These are phyloP conservation scores for Drosophila willistoni DNA, from an alignment of 1,140 invertebrate genomes.

Conservation along the genomic window DNA sequence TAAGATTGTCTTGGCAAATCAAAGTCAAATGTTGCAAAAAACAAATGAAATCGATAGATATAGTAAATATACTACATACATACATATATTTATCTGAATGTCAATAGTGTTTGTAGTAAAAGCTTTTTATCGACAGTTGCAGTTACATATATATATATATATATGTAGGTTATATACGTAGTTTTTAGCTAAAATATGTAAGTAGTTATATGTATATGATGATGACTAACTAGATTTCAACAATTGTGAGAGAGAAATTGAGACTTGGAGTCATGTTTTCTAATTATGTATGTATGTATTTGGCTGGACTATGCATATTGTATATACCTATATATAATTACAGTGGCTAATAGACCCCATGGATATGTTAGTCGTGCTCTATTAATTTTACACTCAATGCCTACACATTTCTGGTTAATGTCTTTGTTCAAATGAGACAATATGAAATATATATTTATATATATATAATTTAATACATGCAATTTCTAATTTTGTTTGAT, in stretches of 20 bases:
- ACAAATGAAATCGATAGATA: conserved; percentile 9
- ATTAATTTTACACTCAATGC: not conserved
- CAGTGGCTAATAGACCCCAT: conserved; percentile 64
- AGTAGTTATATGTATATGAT: too few relatives aligned
- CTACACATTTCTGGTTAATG: not conserved
- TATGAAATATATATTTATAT: not conserved
- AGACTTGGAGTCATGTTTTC: conserved; percentile 62
- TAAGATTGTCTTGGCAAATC: conserved; percentile 63
- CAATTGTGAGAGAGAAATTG: conserved; percentile 40
- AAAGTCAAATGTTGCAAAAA: conserved; percentile 7
- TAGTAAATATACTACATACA: too few relatives aligned
- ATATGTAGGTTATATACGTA: conserved; percentile 1
- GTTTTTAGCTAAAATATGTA: conserved; percentile 20
- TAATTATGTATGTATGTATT: conserved; percentile 20
- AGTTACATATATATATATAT: conserved; percentile 24
- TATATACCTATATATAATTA: conserved; percentile 8
- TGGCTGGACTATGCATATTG: conserved; percentile 22
- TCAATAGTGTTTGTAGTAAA: conserved; percentile 22
- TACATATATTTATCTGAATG: conserved; percentile 27
- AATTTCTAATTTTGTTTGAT: not conserved
- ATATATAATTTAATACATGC: too few relatives aligned
- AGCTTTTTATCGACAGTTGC: conserved; percentile 37
- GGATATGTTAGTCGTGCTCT: conserved; percentile 62
- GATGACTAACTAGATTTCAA: conserved; percentile 43
- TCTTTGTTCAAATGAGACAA: conserved; percentile 2